Percentiles rank a stretch among this genome's conserved stretches.
These are phyloP conservation scores for Zophobas morio DNA, from an alignment of 1,140 invertebrate species.

Conservation along the genomic window DNA sequence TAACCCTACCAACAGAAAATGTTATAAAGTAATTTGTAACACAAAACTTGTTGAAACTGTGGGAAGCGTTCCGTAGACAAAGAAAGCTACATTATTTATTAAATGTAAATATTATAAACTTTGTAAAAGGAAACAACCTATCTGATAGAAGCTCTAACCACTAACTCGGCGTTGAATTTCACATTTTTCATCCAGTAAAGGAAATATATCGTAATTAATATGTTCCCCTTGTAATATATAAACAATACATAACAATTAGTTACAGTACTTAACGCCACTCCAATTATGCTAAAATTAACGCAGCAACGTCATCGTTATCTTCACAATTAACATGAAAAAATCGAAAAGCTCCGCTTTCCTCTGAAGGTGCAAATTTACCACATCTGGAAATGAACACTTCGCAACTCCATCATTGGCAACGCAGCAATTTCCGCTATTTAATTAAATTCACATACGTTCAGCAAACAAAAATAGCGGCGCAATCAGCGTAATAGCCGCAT, in stretches of 20 bases:
- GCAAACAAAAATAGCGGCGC: background rate
- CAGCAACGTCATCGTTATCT: no score
- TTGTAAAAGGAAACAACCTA: background rate
- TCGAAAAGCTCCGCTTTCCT: no score
- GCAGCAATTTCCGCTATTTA: background rate
- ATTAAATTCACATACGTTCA: conserved; percentile 9
- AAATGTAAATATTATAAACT: background rate
- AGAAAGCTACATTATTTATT: background rate
- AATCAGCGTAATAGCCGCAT: conserved; percentile 14
- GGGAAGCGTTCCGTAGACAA: background rate
- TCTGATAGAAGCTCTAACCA: background rate
- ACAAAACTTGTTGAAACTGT: background rate
- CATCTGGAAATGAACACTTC: no score
- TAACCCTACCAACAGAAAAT: background rate
- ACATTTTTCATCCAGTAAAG: conserved; percentile 1
- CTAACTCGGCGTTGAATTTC: background rate
- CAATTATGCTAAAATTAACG: no score
- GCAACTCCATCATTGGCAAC: background rate
- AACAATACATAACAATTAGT: background rate
- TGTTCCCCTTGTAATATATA: background rate
- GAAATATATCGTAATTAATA: background rate
- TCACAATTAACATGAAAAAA: no score
- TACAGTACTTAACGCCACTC: background rate
- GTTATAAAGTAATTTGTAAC: background rate
- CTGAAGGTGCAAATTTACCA: no score